Evolutionary conservation across 2,888 invertebrate genomes (phyloP).

Genomic region (Eledona agricola): DNA sequence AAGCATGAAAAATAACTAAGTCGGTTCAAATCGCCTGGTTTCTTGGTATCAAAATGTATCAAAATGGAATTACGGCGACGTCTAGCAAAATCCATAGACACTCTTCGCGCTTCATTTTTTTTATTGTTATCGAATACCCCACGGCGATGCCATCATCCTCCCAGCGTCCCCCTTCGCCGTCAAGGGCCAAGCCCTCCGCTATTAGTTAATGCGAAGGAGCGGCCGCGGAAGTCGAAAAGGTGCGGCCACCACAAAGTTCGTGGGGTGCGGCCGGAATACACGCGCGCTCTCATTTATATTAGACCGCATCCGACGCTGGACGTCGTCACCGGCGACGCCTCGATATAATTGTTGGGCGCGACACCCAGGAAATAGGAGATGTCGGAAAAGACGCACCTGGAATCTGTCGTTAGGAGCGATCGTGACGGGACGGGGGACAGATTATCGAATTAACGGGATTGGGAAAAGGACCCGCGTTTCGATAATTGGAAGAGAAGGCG

Average conservation of each 20-base stretch:
- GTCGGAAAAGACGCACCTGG: conserved; percentile 14
- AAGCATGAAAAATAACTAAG: too few species aligned
- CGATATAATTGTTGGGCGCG: conserved; percentile 33
- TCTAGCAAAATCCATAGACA: too few species aligned
- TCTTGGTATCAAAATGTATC: too few species aligned
- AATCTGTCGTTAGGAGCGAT: conserved; percentile 7
- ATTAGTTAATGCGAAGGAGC: conserved; percentile 40
- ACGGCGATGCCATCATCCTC: conserved; percentile 1
- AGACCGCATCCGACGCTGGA: conserved; percentile 13
- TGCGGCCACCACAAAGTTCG: conserved; percentile 21
- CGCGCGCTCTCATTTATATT: conserved; percentile 31
- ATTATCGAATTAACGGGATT: conserved; percentile 25
- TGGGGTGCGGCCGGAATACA: conserved; percentile 40
- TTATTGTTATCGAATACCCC: background rate
- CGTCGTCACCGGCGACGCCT: conserved; percentile 17
- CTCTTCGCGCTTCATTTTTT: background rate
- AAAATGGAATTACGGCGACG: too few species aligned
- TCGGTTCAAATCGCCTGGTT: too few species aligned
- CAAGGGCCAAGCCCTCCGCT: conserved; percentile 37
- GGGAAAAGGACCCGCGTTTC: background rate
- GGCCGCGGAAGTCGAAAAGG: conserved; percentile 37
- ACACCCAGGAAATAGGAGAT: conserved; percentile 29
- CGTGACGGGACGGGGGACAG: conserved; percentile 12
- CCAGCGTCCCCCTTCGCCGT: conserved; percentile 8
- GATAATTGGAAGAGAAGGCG: too few species aligned